Percentiles rank a stretch among this genome's conserved stretches.
These are phyloP conservation scores for Aphelinus certus DNA, from an alignment of 1,140 invertebrate species.

Conservation along the genomic window DNA sequence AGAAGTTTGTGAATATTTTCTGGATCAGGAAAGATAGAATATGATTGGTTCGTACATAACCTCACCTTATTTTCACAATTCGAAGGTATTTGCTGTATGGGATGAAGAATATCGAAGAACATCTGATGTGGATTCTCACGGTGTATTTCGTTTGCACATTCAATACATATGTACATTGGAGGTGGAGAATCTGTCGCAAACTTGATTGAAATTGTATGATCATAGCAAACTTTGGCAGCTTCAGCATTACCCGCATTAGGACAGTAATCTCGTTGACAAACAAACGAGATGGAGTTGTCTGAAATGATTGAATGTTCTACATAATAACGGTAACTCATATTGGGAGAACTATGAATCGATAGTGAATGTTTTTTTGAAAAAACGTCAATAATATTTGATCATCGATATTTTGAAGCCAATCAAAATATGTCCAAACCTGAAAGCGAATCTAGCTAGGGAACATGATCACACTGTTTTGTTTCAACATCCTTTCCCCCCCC, in stretches of 20 bases:
- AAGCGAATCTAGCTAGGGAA: too few relatives aligned
- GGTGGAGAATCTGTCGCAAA: slow-evolving; percentile 88
- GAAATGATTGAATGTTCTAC: slow-evolving; percentile 31
- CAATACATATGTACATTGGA: slow-evolving; percentile 94
- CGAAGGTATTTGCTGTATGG: slow-evolving; percentile 93
- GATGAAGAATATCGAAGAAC: slow-evolving; percentile 91
- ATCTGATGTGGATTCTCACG: slow-evolving; percentile 84
- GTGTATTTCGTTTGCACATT: slow-evolving; percentile 93
- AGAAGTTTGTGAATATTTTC: too few relatives aligned
- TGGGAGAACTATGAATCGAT: too few relatives aligned
- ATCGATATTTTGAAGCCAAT: too few relatives aligned
- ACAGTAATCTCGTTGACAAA: slow-evolving; percentile 87
- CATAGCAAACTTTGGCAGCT: slow-evolving; percentile 91
- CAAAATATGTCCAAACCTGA: too few relatives aligned
- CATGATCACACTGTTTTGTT: too few relatives aligned
- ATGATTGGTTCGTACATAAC: not conserved
- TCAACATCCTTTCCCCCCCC: too few relatives aligned
- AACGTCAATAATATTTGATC: too few relatives aligned
- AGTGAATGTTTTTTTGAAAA: too few relatives aligned
- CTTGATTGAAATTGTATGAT: slow-evolving; percentile 85
- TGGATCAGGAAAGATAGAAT: too few relatives aligned
- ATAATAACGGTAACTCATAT: too few relatives aligned
- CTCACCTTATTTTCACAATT: slow-evolving; percentile 95
- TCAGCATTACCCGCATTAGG: slow-evolving; percentile 84
- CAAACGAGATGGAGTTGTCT: slow-evolving; percentile 79